Evolutionary conservation across 2,888 invertebrate genomes (phyloP).

Genomic region (Parnassius mnemosyne): DNA sequence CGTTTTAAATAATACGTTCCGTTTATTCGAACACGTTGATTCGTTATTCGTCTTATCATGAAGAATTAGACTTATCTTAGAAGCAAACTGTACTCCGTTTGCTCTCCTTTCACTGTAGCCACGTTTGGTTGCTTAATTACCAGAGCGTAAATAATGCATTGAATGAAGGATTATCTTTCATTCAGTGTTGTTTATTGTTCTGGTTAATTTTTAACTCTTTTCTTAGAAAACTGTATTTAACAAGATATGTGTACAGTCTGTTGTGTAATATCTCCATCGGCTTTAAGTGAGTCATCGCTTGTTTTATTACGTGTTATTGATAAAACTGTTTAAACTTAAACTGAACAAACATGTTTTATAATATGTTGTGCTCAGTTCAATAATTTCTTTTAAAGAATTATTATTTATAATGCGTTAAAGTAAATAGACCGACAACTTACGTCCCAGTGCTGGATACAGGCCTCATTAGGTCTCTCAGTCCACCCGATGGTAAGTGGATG

Average conservation of each 20-base stretch:
- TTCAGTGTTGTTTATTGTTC: constrained; percentile 16
- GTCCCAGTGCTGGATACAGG: too few species aligned
- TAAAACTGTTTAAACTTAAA: neutral
- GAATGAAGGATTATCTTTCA: constrained; percentile 21
- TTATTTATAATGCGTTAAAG: too few species aligned
- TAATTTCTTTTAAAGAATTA: too few species aligned
- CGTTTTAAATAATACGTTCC: too few species aligned
- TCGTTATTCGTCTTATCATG: too few species aligned
- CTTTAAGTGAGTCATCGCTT: neutral
- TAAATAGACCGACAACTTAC: too few species aligned
- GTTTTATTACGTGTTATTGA: neutral
- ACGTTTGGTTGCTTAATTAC: constrained; percentile 25
- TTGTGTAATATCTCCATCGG: neutral
- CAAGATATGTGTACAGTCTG: too few species aligned
- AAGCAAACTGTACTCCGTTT: neutral
- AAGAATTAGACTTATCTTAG: too few species aligned
- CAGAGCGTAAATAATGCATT: constrained; percentile 23
- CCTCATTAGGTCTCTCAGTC: too few species aligned
- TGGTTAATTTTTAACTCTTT: constrained; percentile 6
- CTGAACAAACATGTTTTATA: neutral
- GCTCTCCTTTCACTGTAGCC: constrained; percentile 4
- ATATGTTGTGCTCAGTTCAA: neutral
- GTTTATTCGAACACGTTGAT: too few species aligned
- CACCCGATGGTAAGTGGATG: too few species aligned
- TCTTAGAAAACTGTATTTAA: constrained; percentile 11